A percentile compares a stretch with the other conserved stretches of the same genome.
phyloP scores from a whole-genome alignment of 2,888 invertebrate species.

The Drosophila helvetica region DNA sequence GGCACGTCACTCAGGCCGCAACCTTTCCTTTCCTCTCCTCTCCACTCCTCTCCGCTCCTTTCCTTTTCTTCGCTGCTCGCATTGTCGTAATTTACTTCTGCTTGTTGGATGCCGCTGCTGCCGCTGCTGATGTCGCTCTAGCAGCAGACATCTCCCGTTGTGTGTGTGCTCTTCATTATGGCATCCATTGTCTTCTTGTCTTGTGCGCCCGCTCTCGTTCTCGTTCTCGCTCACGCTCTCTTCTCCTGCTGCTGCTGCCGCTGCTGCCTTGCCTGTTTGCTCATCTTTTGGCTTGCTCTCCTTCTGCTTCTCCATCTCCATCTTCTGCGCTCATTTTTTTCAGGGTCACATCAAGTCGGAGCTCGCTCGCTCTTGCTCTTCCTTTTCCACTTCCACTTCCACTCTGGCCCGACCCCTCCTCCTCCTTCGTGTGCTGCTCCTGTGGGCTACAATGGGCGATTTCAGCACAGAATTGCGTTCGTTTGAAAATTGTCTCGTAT shows the following conservation, averaged over 20 bases:
- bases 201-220: slow-evolving; percentile 40
- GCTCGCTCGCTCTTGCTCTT: slow-evolving; percentile 10
- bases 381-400: slow-evolving; percentile 3
- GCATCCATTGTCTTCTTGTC: slow-evolving; percentile 65
- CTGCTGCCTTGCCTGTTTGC: too few species aligned
- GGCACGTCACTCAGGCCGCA: slow-evolving; percentile 14
- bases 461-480: slow-evolving; percentile 33
- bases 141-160: slow-evolving; percentile 20
- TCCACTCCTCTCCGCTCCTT: slow-evolving; percentile 20
- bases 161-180: slow-evolving; percentile 70
- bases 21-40: slow-evolving; percentile 30
- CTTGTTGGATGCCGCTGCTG: slow-evolving; percentile 57
- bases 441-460: background rate
- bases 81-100: slow-evolving; percentile 74
- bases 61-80: slow-evolving; percentile 47
- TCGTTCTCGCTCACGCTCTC: slow-evolving; percentile 38
- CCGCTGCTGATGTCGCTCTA: slow-evolving; percentile 15
- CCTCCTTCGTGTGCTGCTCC: background rate
- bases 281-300: too few species aligned
- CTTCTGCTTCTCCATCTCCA: background rate
- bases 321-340: slow-evolving; percentile 45
- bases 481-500: slow-evolving; percentile 66
- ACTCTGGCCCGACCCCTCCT: background rate
- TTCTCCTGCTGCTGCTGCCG: background rate
- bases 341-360: slow-evolving; percentile 60